phyloP scores from a whole-genome alignment of 1,140 invertebrate species.

The Dendroctonus valens region DNA sequence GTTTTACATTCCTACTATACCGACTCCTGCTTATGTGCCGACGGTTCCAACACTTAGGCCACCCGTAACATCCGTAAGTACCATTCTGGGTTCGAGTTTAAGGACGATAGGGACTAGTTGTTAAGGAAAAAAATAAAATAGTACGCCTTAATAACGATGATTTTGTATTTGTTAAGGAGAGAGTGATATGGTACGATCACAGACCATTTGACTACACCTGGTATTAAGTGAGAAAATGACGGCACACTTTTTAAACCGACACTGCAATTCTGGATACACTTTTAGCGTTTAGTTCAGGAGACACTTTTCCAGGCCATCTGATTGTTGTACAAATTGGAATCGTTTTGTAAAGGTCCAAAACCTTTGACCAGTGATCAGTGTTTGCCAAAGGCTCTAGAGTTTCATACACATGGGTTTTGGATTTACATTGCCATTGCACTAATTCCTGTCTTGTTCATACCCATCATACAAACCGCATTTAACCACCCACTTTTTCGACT shows the following conservation, averaged over 20 bases:
- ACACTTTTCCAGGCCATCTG: not conserved
- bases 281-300: conserved; percentile 5
- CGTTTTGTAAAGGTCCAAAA: no score
- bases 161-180: conserved; percentile 25
- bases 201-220: conserved; percentile 35
- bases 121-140: conserved; percentile 26
- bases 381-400: no score
- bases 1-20: conserved; percentile 45
- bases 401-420: no score
- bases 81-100: not conserved
- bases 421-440: no score
- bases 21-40: conserved; percentile 42
- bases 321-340: no score
- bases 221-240: conserved; percentile 28
- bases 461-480: no score
- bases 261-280: conserved; percentile 3
- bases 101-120: conserved; percentile 1
- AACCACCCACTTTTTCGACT: no score
- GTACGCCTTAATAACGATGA: conserved; percentile 24
- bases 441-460: no score
- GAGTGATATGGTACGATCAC: conserved; percentile 25
- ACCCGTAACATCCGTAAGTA: conserved; percentile 36
- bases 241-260: conserved; percentile 16
- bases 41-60: conserved; percentile 42
- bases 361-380: no score